phyloP scores from a whole-genome alignment of 2,113 vertebrate species.

The Clarias batrachus region DNA sequence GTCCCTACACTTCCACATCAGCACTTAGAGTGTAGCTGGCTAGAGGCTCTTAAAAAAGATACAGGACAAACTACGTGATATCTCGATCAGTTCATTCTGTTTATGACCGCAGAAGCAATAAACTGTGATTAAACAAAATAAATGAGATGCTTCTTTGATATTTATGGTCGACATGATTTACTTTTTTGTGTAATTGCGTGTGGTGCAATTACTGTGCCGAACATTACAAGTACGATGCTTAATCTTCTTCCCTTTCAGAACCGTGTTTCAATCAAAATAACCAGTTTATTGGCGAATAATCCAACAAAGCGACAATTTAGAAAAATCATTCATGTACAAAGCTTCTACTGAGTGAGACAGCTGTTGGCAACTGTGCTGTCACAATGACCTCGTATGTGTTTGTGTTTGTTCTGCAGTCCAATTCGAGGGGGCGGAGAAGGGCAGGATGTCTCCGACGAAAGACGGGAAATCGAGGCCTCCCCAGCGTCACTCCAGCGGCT shows the following conservation, averaged over 20 bases:
- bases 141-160: background rate
- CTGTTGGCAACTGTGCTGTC: background rate
- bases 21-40: background rate
- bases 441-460: constrained; percentile 81
- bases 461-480: constrained; percentile 83
- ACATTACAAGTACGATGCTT: background rate
- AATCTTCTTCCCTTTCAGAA: background rate
- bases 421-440: constrained; percentile 82
- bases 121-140: background rate
- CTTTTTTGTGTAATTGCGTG: background rate
- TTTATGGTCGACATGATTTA: background rate
- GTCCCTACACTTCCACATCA: background rate
- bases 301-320: background rate
- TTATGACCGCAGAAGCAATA: background rate
- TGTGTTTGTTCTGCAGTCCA: constrained; percentile 75
- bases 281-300: background rate
- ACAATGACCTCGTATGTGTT: constrained; percentile 4
- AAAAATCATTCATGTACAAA: background rate
- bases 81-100: background rate
- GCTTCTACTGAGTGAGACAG: background rate
- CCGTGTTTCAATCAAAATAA: background rate
- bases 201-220: background rate
- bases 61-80: background rate
- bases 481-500: constrained; percentile 81
- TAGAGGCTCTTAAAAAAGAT: background rate